Base-by-base conservation (phyloP, 2,797 vertebrate species). In the Amniataba percoides region DNA sequence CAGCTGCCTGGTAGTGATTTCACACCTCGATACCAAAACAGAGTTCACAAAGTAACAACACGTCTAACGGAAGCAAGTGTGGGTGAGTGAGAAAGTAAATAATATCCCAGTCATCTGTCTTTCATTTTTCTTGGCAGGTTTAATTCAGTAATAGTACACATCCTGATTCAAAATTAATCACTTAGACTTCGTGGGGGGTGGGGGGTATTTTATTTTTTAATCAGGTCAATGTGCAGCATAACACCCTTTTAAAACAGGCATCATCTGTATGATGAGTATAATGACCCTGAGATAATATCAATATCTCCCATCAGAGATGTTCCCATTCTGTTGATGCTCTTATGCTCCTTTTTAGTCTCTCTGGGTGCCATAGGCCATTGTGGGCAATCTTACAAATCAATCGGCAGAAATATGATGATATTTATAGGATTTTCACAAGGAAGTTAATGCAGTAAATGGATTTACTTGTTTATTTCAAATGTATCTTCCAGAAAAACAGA, bases 1-100 rank as follows among this genome's bases (percentile, higher is more conserved):
- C 3, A 27, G 46, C 12, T 78, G 69, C 1, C 21, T 43, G 61
- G 5, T 71, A 31, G 25, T 56, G 51, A 58, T 45, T 62, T 69
- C 13, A 15, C 43, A 52, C 7, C 27, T 14, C 43, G 25, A 66
- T 7, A 43, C 42, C 8, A 51, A 46, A 66, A 55, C 34, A 39
- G n/a, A 63, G 13, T 36, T 43, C 12, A 18, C 43, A 18, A 27
- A 48, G 34, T 3, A 56, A 52, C 40, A 39, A 12, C 2, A 39
- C 45, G 25, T 16, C 9, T 66, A 36, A 58, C 11, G 18, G 48
- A 16, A 34, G 23, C 16, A 14, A 31, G 31, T 4, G 12, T 11
- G 3, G n/a, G 5, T 13, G 23, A 15, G 34, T 27, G 3, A n/a
- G 8, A 42, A 4, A 62, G 31, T 43, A 25, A 5, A 27, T 27